A percentile compares a stretch with the other conserved stretches of the same genome.
These are phyloP conservation scores for Sparidentex hasta DNA, from an alignment of 2,797 vertebrate species.

Conservation along the genomic window DNA sequence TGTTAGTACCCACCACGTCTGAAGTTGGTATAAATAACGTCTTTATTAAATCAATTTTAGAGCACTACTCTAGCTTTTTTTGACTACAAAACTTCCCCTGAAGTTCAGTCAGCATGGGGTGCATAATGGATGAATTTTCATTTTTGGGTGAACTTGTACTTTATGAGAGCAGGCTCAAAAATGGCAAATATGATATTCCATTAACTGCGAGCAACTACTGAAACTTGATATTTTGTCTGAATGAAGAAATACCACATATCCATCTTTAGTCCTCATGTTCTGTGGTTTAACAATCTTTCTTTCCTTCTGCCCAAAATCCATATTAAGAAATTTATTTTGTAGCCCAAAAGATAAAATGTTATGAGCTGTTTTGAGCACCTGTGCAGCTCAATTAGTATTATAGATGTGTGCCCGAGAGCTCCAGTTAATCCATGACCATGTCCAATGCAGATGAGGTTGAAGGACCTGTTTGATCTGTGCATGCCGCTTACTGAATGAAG, in stretches of 20 bases:
- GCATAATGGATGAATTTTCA: too few species aligned
- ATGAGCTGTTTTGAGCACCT: constrained; percentile 28
- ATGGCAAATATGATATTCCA: not conserved
- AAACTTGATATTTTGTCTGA: not conserved
- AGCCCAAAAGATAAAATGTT: constrained; percentile 24
- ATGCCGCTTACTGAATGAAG: constrained; percentile 29
- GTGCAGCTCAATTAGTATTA: constrained; percentile 43
- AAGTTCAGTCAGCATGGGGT: too few species aligned
- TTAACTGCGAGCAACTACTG: not conserved
- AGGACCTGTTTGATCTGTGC: constrained; percentile 52
- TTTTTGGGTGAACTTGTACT: too few species aligned
- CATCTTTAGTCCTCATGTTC: not conserved
- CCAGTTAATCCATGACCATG: constrained; percentile 34
- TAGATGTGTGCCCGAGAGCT: constrained; percentile 41
- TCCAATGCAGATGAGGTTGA: constrained; percentile 54
- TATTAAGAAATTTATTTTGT: constrained; percentile 11
- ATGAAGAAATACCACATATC: not conserved
- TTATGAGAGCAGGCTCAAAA: too few species aligned
- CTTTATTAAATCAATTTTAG: too few species aligned
- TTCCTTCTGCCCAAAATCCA: not conserved
- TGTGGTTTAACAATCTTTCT: not conserved
- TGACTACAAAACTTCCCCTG: too few species aligned
- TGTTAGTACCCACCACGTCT: too few species aligned
- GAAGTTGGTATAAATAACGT: too few species aligned
- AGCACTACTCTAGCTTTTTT: too few species aligned